Percentiles rank a stretch among this genome's conserved stretches.
Conservation (phyloP, 2,113 vertebrate species). For the Chlorodrepanis virens region DNA sequence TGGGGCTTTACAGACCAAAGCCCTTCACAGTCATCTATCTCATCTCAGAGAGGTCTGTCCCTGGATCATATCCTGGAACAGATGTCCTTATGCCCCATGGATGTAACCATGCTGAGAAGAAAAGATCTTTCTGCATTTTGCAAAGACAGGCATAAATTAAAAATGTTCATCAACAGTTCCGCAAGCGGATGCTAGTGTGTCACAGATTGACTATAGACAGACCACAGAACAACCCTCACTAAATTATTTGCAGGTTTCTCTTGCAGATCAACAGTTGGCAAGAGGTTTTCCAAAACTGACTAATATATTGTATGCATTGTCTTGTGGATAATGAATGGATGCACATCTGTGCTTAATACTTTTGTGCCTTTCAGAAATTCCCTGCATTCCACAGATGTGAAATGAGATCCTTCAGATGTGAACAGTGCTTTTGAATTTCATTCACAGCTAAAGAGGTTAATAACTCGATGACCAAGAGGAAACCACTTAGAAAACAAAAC, state of each 20-base stretch:
- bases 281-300: not conserved
- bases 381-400: not conserved
- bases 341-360: conserved; percentile 43
- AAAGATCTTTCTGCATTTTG: not conserved
- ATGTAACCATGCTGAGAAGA: not conserved
- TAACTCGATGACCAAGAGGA: not conserved
- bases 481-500: not conserved
- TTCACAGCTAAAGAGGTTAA: not conserved
- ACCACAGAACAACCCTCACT: not conserved
- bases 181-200: not conserved
- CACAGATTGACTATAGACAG: not conserved
- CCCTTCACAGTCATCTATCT: not conserved
- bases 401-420: not conserved
- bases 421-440: conserved; percentile 12
- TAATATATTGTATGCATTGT: not conserved
- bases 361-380: not conserved
- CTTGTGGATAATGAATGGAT: conserved; percentile 15
- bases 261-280: not conserved
- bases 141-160: not conserved
- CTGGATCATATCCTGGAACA: not conserved
- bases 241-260: conserved; percentile 3
- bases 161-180: not conserved
- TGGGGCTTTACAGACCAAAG: not conserved
- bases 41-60: not conserved
- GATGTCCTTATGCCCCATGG: not conserved